Percentiles rank a stretch among this genome's conserved stretches.
These are phyloP conservation scores for Tokudaia muenninki DNA, from an alignment of 2,797 vertebrate species.

Conservation along the genomic window DNA sequence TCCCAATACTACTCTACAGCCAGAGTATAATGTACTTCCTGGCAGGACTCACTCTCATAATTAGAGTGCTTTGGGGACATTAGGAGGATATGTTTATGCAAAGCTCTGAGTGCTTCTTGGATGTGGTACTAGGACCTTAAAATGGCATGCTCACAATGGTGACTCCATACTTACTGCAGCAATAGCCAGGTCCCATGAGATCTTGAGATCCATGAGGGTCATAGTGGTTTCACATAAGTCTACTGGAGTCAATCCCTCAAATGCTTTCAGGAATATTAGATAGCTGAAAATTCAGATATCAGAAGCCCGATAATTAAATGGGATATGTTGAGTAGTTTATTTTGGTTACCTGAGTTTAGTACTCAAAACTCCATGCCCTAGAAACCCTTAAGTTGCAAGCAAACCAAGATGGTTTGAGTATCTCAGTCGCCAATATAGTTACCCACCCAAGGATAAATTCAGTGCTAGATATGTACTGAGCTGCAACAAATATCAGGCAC, in stretches of 20 bases:
- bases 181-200: conserved; percentile 22
- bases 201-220: not conserved
- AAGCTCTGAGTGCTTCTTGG: conserved; percentile 81
- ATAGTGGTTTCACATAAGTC: not conserved
- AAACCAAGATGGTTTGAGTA: not conserved
- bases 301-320: not conserved
- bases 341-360: not conserved
- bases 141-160: conserved; percentile 68
- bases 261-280: not conserved
- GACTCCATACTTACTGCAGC: not conserved
- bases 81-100: conserved; percentile 84
- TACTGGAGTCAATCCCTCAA: not conserved
- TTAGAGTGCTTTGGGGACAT: conserved; percentile 84
- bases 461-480: not conserved
- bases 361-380: not conserved
- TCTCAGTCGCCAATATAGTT: not conserved
- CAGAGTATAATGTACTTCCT: conserved; percentile 84
- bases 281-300: not conserved
- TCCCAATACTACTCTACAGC: conserved; percentile 46
- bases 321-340: not conserved
- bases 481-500: not conserved
- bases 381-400: not conserved
- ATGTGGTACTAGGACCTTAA: conserved; percentile 32
- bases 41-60: conserved; percentile 79
- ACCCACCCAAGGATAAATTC: not conserved